These are phyloP conservation scores for Anastrepha obliqua DNA, from an alignment of 1,140 invertebrate genomes.

Conservation along the genomic window DNA sequence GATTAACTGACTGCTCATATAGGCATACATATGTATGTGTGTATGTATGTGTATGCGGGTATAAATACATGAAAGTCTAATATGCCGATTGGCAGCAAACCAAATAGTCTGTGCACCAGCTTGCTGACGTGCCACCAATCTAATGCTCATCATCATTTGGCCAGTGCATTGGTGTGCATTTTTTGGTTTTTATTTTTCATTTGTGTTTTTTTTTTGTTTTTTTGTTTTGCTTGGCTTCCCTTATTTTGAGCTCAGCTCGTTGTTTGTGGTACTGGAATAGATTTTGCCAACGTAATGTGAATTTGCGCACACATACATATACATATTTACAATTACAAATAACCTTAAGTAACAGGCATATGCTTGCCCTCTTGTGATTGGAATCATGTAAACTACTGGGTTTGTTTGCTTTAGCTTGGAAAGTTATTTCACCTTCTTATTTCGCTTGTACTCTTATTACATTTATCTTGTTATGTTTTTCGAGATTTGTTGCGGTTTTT, in stretches of 20 bases:
- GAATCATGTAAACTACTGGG: not conserved
- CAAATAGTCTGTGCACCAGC: not conserved
- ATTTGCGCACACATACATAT: too few relatives aligned
- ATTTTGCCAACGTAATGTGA: not conserved
- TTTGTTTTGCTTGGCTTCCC: too few relatives aligned
- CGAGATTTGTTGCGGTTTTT: too few relatives aligned
- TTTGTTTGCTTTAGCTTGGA: not conserved
- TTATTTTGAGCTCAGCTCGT: not conserved
- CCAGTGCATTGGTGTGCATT: not conserved
- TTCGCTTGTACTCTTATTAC: too few relatives aligned
- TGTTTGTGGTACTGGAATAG: not conserved
- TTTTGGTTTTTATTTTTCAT: not conserved
- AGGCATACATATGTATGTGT: not conserved
- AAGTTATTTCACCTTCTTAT: too few relatives aligned
- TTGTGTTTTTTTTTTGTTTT: not conserved
- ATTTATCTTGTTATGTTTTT: too few relatives aligned
- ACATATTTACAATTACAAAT: not conserved
- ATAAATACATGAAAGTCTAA: not conserved
- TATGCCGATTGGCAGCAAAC: slow-evolving; percentile 20
- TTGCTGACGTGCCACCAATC: not conserved
- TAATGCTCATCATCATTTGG: slow-evolving; percentile 26
- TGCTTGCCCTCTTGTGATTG: not conserved
- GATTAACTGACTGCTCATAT: not conserved
- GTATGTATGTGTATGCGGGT: not conserved
- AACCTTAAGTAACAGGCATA: not conserved